A percentile compares a stretch with the other conserved stretches of the same genome.
phyloP scores from a whole-genome alignment of 2,888 invertebrate genomes.

The Mycalesis mineus region DNA sequence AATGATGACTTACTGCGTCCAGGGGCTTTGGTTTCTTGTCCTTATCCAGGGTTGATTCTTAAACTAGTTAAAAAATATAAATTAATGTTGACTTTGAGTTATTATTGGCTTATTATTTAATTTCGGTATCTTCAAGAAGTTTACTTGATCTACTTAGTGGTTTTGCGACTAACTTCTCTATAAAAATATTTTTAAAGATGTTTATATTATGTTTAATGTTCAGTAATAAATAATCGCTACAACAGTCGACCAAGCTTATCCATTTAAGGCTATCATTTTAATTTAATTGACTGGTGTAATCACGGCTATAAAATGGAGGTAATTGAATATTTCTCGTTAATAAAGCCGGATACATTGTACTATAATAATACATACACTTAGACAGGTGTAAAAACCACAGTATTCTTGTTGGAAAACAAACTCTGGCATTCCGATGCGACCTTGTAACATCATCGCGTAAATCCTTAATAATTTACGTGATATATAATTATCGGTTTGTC shows the following conservation, averaged over 20 bases:
- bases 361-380: slow-evolving; percentile 25
- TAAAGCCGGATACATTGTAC: slow-evolving; percentile 35
- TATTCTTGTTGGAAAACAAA: slow-evolving; percentile 15
- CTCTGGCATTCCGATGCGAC: slow-evolving; percentile 4
- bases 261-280: not conserved
- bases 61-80: no score
- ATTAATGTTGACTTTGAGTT: no score
- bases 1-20: no score
- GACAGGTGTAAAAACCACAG: slow-evolving; percentile 29
- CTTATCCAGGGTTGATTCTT: no score
- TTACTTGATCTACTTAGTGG: no score
- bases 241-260: not conserved
- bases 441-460: slow-evolving; percentile 12
- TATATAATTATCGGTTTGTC: not conserved
- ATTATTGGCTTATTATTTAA: no score
- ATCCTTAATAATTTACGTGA: not conserved
- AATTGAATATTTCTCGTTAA: slow-evolving; percentile 1
- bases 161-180: no score
- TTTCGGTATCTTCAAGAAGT: no score
- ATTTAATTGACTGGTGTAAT: not conserved
- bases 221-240: not conserved
- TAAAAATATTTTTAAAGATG: no score
- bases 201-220: not conserved
- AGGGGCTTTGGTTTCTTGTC: no score
- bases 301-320: not conserved